Conservation (phyloP, 2,113 vertebrate genomes). For the Protobothrops flavoviridis region DNA sequence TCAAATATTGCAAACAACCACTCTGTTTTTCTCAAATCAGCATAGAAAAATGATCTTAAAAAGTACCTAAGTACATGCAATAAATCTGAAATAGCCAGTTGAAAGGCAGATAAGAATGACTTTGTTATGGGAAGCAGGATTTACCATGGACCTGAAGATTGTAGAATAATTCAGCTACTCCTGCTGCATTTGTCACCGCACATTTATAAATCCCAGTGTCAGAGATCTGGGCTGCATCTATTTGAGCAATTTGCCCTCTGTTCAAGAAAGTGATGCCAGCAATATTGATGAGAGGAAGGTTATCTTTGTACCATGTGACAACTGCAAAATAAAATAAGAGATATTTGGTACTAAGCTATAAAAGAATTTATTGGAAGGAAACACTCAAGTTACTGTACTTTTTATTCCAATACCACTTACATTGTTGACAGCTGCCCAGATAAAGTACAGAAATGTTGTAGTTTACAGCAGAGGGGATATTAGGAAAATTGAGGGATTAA, state of each 20-base stretch:
- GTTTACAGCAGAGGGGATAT: neutral
- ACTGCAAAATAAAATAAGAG: constrained; percentile 63
- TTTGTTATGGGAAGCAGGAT: constrained; percentile 27
- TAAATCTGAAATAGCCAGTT: neutral
- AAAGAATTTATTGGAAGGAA: neutral
- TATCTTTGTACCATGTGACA: constrained; percentile 90
- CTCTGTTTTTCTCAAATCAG: neutral
- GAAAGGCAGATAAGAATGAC: neutral
- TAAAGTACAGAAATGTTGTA: neutral
- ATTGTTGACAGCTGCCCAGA: neutral
- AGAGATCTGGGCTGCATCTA: constrained; percentile 80
- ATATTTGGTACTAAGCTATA: neutral
- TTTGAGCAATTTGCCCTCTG: constrained; percentile 78
- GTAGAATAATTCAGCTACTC: constrained; percentile 80
- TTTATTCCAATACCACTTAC: neutral
- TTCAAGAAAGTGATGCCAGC: constrained; percentile 71
- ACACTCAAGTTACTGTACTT: neutral
- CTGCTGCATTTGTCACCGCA: constrained; percentile 83
- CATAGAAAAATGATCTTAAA: neutral
- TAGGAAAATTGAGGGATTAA: neutral
- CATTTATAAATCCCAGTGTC: constrained; percentile 89
- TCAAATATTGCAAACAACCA: neutral
- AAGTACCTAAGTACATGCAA: neutral
- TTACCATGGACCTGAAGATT: constrained; percentile 89
- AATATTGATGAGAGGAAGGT: constrained; percentile 70